Evolutionary conservation across 2,888 invertebrate species (phyloP).

Genomic region (Tuberolachnus salignus): DNA sequence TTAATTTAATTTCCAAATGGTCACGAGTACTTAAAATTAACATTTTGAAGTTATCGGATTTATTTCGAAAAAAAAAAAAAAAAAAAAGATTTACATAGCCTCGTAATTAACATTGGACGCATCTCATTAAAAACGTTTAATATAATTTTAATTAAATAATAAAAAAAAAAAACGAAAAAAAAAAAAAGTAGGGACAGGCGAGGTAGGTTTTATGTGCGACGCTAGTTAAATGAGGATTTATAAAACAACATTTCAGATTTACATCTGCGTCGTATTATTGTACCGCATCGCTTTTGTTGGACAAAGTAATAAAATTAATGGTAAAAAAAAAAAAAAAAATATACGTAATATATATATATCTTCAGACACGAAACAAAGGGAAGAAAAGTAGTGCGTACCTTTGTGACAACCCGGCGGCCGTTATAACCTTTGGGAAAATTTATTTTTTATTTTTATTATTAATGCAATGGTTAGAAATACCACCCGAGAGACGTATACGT

Average conservation of each 20-base stretch:
- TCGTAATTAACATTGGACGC: neutral
- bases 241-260: neutral
- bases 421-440: no score
- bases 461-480: neutral
- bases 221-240: neutral
- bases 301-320: neutral
- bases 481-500: neutral
- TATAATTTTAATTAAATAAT: conserved; percentile 7
- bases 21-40: neutral
- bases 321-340: conserved; percentile 1
- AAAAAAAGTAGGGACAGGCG: neutral
- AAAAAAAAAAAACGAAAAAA: neutral
- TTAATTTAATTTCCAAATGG: neutral
- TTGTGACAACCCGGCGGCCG: no score
- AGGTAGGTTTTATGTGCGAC: neutral
- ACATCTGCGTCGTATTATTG: neutral
- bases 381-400: no score
- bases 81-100: neutral
- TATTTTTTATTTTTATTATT: neutral
- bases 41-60: neutral
- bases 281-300: neutral
- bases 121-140: neutral
- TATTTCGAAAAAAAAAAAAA: neutral
- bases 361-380: no score
- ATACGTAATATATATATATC: neutral